Base-by-base conservation (phyloP, 1,140 invertebrate genomes). In the Drosophila insularis region DNA sequence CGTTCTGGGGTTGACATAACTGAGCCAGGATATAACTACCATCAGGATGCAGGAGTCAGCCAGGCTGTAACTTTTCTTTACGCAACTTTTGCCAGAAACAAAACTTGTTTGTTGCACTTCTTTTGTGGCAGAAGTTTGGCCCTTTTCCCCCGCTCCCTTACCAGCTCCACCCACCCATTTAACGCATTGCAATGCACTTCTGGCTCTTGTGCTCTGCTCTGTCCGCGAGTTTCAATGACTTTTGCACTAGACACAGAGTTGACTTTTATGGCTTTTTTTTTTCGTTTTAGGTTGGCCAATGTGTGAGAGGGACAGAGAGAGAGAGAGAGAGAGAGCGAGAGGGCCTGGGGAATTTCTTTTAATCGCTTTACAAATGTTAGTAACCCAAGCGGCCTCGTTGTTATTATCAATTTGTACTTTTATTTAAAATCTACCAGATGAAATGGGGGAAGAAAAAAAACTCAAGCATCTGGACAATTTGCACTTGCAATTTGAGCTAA, bases 101-200 rank as follows among this genome's bases (percentile, higher is more conserved):
- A 82, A 72, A 76, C 76, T 76, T 62, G 76, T 72, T 82, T 84
- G 80, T 76, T 80, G 81, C 80, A 75, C 80, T 82, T 84, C 77
- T 74, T 69, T 61, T 82, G 80, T 65, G 60, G 72, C 65, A 10
- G 8, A 50, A 50, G 17, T 50, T 50, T 21, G 2, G 2, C 19
- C 7, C 43, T 10, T 19, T 19, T 14, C 5, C n/a, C 40, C 40
- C 4, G 2, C 13, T 14, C n/a, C 39, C 37, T 6, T 2, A 1
- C 39, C 39, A 14, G n/a, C 39, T 37, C 8, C 40, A 17, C 5
- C 40, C n/a, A 43, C 3, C 40, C 40, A 37, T 13, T 43, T 7
- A 43, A 43, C 43, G 35, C 35, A 37, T 6, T 27, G 27, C 27
- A 37, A 11, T 37, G 35, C 35, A 37, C 35, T 21, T 21, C 17